Evolutionary conservation across 2,113 vertebrate genomes (phyloP).

Genomic region (Podarcis muralis): DNA sequence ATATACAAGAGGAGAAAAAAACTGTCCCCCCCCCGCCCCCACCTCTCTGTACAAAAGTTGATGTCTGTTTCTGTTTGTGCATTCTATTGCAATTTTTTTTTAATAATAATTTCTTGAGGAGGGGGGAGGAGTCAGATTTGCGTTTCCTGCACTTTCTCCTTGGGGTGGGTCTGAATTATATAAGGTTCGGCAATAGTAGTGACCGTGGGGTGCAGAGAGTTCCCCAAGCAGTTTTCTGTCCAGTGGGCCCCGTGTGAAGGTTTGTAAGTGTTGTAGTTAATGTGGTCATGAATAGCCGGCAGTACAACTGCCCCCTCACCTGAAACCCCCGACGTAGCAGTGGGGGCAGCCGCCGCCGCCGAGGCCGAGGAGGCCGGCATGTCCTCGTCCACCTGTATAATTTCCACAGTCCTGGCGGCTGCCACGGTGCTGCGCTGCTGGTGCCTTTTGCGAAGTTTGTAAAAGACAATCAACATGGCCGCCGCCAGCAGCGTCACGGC

Average conservation of each 20-base stretch:
- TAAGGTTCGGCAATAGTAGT: constrained; percentile 91
- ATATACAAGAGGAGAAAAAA: constrained; percentile 88
- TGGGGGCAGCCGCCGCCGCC: constrained; percentile 21
- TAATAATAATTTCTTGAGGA: constrained; percentile 56
- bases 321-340: constrained; percentile 79
- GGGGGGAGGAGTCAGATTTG: constrained; percentile 88
- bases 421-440: constrained; percentile 94
- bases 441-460: constrained; percentile 96
- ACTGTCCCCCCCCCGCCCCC: constrained; percentile 68
- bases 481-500: constrained; percentile 94
- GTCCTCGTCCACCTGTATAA: constrained; percentile 94
- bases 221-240: constrained; percentile 94
- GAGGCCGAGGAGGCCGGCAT: constrained; percentile 73
- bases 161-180: constrained; percentile 90
- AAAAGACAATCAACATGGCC: constrained; percentile 96
- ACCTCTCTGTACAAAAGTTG: constrained; percentile 93
- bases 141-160: constrained; percentile 99
- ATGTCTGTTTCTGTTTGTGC: constrained; percentile 85
- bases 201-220: constrained; percentile 90
- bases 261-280: constrained; percentile 95
- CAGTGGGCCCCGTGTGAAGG: constrained; percentile 89
- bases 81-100: constrained; percentile 88
- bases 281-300: constrained; percentile 89
- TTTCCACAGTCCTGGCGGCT: constrained; percentile 91
- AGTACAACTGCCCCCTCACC: constrained; percentile 88